Conservation (phyloP, 92 coral and sea anemone species). For the Parazoanthus atlanticus region DNA sequence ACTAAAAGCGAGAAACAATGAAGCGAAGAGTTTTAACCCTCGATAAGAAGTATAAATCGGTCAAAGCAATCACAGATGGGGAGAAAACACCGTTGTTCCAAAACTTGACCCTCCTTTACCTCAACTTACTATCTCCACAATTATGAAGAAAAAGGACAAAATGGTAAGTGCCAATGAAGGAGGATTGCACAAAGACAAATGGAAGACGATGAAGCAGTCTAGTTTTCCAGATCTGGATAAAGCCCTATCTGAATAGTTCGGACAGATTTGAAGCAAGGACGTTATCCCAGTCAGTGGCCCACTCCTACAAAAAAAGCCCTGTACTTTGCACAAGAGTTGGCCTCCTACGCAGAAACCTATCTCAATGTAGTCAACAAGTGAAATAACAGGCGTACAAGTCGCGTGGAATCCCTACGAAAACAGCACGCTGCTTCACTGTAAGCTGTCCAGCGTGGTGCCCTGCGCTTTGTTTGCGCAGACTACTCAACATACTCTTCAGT, state of each 20-base stretch:
- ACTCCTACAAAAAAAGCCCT: neutral
- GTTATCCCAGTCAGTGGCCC: conserved; percentile 38
- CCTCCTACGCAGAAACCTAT: too few species aligned
- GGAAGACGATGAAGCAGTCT: conserved; percentile 48
- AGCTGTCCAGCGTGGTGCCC: too few species aligned
- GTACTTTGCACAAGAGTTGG: too few species aligned
- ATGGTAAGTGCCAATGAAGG: conserved; percentile 46
- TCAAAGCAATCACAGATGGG: conserved; percentile 39
- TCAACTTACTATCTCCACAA: conserved; percentile 14
- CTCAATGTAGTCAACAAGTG: too few species aligned
- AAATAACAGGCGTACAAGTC: too few species aligned
- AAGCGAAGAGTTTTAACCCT: conserved; percentile 40
- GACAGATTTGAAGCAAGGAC: conserved; percentile 25
- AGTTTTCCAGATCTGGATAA: conserved; percentile 47
- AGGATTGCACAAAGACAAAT: conserved; percentile 37
- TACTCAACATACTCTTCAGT: too few species aligned
- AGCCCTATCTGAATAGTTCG: conserved; percentile 41
- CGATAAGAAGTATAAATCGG: conserved; percentile 43
- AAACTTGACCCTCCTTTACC: conserved; percentile 37
- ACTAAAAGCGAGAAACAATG: too few species aligned
- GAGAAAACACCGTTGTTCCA: conserved; percentile 30
- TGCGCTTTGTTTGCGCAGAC: too few species aligned
- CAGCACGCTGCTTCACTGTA: too few species aligned
- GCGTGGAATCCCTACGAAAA: too few species aligned
- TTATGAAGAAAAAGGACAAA: conserved; percentile 29